Percentiles rank a stretch among this genome's conserved stretches.
Conservation (phyloP, 2,888 invertebrate genomes). For the Cheilosia urbana region DNA sequence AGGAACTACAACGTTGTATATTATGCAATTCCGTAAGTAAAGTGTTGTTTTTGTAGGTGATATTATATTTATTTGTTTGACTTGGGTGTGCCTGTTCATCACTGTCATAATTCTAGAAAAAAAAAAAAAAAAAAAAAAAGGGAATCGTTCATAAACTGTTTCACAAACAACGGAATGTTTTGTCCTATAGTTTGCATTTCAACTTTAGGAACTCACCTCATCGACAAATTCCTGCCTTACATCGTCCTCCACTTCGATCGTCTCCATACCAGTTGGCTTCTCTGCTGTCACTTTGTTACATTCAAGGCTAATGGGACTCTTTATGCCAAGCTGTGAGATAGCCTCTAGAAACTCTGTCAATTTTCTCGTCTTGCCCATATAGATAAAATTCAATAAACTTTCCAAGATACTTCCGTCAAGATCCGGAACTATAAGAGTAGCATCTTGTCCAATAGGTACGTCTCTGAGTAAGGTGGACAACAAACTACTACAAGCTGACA, state of each 20-base stretch:
- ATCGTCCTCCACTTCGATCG: slow-evolving; percentile 78
- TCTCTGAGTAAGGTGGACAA: slow-evolving; percentile 80
- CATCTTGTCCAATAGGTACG: slow-evolving; percentile 79
- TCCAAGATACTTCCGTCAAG: slow-evolving; percentile 80
- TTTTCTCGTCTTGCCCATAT: slow-evolving; percentile 81
- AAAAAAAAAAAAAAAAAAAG: too few species aligned
- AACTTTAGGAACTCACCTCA: not conserved
- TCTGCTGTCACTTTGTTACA: slow-evolving; percentile 71
- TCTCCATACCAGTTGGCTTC: slow-evolving; percentile 45
- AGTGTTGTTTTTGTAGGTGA: not conserved
- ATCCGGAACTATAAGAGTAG: slow-evolving; percentile 82
- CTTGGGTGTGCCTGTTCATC: too few species aligned
- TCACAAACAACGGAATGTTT: too few species aligned
- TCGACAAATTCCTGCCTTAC: slow-evolving; percentile 4
- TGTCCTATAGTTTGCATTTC: not conserved
- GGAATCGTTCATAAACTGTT: too few species aligned
- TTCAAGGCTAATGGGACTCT: slow-evolving; percentile 82
- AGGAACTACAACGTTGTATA: slow-evolving; percentile 74
- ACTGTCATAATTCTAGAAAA: too few species aligned
- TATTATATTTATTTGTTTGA: too few species aligned
- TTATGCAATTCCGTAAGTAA: not conserved
- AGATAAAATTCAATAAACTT: slow-evolving; percentile 81
- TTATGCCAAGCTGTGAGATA: slow-evolving; percentile 81
- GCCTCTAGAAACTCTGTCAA: slow-evolving; percentile 82
- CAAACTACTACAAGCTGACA: slow-evolving; percentile 81